Percentiles rank a stretch among this genome's conserved stretches.
These are phyloP conservation scores for Zygogramma bicolorata DNA, from an alignment of 2,888 invertebrate species.

Conservation along the genomic window DNA sequence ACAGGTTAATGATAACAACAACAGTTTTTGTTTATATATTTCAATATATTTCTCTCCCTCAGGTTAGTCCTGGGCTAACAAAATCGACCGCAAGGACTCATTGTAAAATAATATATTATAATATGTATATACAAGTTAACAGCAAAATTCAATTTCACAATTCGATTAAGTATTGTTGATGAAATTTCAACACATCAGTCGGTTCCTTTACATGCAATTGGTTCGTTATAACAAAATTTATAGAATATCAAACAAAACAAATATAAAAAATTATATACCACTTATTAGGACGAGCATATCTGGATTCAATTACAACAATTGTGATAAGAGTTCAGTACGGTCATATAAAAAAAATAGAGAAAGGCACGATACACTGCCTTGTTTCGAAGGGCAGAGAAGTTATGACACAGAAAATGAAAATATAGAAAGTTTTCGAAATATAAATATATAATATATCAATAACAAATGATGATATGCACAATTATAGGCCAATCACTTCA, in stretches of 20 bases:
- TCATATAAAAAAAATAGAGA: constrained; percentile 63
- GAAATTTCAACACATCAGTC: constrained; percentile 54
- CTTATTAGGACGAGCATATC: constrained; percentile 43
- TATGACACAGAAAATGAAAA: constrained; percentile 61
- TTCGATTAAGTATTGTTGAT: constrained; percentile 53
- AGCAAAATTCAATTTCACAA: constrained; percentile 55
- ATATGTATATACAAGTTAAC: constrained; percentile 58
- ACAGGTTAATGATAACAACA: not conserved
- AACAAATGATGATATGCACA: constrained; percentile 40
- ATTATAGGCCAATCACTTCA: constrained; percentile 32
- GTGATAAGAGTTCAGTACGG: constrained; percentile 58
- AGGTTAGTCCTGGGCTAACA: constrained; percentile 67
- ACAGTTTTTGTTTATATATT: constrained; percentile 32
- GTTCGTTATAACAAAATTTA: constrained; percentile 29
- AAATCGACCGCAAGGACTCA: constrained; percentile 66
- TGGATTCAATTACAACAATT: constrained; percentile 35
- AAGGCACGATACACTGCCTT: constrained; percentile 66
- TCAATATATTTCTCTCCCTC: constrained; percentile 67
- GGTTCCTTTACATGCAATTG: constrained; percentile 42
- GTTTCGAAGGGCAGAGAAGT: constrained; percentile 62
- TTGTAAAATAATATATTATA: constrained; percentile 49
- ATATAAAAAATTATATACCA: constrained; percentile 52
- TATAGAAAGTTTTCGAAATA: constrained; percentile 54
- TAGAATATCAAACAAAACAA: constrained; percentile 46
- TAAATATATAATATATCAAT: constrained; percentile 44